Evolutionary conservation across 1,140 invertebrate genomes (phyloP), one percentile per base, ranked within the genome.

Genomic region (Macrocentrus cingulum): DNA sequence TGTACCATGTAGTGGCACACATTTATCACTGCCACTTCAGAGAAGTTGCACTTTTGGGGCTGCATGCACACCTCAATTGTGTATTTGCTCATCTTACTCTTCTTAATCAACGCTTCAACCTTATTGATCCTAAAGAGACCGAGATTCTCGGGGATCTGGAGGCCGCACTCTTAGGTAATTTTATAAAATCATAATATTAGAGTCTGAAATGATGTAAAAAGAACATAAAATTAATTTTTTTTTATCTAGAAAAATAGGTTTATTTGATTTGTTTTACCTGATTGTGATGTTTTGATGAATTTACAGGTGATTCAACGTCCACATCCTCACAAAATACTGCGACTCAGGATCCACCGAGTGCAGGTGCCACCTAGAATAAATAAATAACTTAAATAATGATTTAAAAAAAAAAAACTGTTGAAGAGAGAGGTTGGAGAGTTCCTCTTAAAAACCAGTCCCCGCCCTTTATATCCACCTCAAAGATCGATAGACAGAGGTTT

Each of bases 1-100:
- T 98, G 82, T 98, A 96, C 84, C 95, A 98, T 81, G 94, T 98
- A 71, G 85, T 98, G 84, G 94, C 95, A 74, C 96, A 99, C 83
- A 86, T 98, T 73, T 98, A 98, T 84, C 94, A 97, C 80, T 91
- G 91, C 81, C 97, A 99, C 87, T 98, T 97, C 83, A 87, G 91
- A 81, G 92, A 97, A 82, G 88, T 98, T 68, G 90, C 93, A 69
- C 84, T 94, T 66, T 86, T 98, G 73, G 90, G 90, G 69, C 85
- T 98, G 68, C 94, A 97, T 82, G 87, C 92, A 70, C 94, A 97
- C 82, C 87, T 97, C 75, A 97, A 97, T 84, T 91, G 93, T 80
- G 91, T 97, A 56, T 98, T 98, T 84, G 91, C 91, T 76, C 95
- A 98, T 84, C 88, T 98, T 74, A 95, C 92, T 66, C 89, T 90